Base-by-base conservation (phyloP, 2,113 vertebrate species). In the Polyodon spathula region DNA sequence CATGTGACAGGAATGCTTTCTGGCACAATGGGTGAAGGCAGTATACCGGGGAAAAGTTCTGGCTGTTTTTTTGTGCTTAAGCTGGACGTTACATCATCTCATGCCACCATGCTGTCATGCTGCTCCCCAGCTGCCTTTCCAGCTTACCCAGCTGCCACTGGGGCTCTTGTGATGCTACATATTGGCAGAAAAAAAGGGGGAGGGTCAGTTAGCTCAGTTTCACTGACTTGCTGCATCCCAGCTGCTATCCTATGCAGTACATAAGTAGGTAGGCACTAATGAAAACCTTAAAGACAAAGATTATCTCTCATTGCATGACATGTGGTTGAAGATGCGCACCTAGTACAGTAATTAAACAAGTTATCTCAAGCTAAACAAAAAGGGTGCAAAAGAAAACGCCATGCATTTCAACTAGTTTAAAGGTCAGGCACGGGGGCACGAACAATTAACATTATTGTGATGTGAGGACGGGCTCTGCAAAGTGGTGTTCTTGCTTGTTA, bases 131-230 rank as follows among this genome's bases (percentile, higher is more conserved):
- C 82, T 86, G 84, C 79, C 77, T 62, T 74, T 80, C 76, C 82
- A 78, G 82, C 83, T 82, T 78, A 80, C 77, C 82, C 84, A 86
- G 84, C 84, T 88, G 86, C 84, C 74, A 80, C 78, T 76, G 84
- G 75, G 81, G 72, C 81, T 83, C 81, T 81, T 81, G 68, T 80
- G 68, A 76, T 75, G 77, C 71, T 65, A 69, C 68, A 40, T 73
- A 75, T 80, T 85, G 84, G 81, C 85, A 78, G 73, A 71, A 74
- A 67, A 76, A 77, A 78, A 80, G 76, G 76, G 77, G 77, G 61
- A 11, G 41, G 6, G 53, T 6, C 17, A 6, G 50, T 27, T 15
- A 14, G 48, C 16, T 38, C 37, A 11, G 10, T 9, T 38, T 5
- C 4, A 40, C 27, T 50, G 48, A 14, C 48, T 40, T 27, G 6